Base-by-base conservation (phyloP, 2,888 invertebrate genomes). In the Melinopterus prodromus region DNA sequence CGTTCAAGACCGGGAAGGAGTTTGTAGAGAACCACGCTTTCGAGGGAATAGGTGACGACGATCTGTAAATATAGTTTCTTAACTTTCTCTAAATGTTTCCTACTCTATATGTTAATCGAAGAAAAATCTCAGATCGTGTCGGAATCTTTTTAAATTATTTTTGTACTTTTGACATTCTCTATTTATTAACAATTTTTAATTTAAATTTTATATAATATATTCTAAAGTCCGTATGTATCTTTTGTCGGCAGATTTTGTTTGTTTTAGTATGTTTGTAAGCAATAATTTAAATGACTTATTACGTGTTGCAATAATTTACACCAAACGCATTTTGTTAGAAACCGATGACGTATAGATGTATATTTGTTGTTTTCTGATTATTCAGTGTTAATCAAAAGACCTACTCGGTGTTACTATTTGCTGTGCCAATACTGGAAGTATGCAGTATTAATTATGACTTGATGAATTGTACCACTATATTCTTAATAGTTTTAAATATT, bases 21-120 rank as follows among this genome's bases (percentile, higher is more conserved):
- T 93, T 94, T 83, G 94, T 96, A 81, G 97, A 97, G 87, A 98
- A 97, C 90, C 95, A 96, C 89, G 97, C 98, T 26, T 99, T 98
- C 88, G 97, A 97, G 89, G 97, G 96, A 77, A 98, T 99, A 84
- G 97, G 98, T 4, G 98, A 99, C 87, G 98, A 98, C 85, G 98
- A 98, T 90, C 91, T 96, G 86, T 96, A 92, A 82, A 38, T 70
- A 7, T 36, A 74, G 37, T 72, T 53, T 53, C 53, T 53, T 53
- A 53, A 53, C 12, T 53, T 12, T 53, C 53, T 53, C 53, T 53
- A 53, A 53, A 53, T 53, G 53, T 53, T 53, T 53, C 53, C 53
- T 53, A 53, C 7, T 53, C 53, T 53, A 7, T 53, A 53, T 53
- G 53, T 53, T 53, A 53, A 9, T 53, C 12, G 5, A 53, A 53